Evolutionary conservation across 2,113 vertebrate species (phyloP).

Genomic region (Nerophis ophidion): DNA sequence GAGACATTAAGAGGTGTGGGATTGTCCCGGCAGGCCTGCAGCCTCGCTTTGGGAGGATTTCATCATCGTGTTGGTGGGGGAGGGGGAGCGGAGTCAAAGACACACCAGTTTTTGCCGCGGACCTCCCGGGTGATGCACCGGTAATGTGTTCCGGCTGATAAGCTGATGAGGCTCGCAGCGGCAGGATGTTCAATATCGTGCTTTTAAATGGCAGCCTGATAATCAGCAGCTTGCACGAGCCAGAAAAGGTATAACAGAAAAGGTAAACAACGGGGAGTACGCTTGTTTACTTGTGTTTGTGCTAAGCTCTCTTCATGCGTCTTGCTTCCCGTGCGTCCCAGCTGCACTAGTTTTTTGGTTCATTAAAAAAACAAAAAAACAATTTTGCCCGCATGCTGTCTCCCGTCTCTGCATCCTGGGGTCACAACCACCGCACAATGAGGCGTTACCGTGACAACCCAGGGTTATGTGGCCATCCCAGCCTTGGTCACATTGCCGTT

Average conservation of each 20-base stretch:
- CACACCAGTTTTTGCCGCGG: background rate
- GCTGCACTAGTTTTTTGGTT: too few relatives aligned
- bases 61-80: background rate
- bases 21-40: background rate
- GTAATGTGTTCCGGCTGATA: background rate
- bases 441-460: too few relatives aligned
- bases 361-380: too few relatives aligned
- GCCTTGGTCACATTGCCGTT: too few relatives aligned
- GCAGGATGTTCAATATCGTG: background rate
- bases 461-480: too few relatives aligned
- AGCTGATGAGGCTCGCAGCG: background rate
- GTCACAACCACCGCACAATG: too few relatives aligned
- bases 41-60: background rate
- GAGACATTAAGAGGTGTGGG: slow-evolving; percentile 38
- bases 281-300: too few relatives aligned
- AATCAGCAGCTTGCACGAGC: background rate
- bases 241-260: background rate
- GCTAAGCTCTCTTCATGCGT: too few relatives aligned
- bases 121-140: background rate
- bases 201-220: slow-evolving; percentile 5
- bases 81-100: too few relatives aligned
- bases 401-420: too few relatives aligned
- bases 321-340: too few relatives aligned
- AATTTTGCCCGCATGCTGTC: too few relatives aligned
- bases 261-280: background rate